Percentiles rank a stretch among this genome's conserved stretches.
These are phyloP conservation scores for Archilochus colubris DNA, from an alignment of 2,113 vertebrate species.

Conservation along the genomic window DNA sequence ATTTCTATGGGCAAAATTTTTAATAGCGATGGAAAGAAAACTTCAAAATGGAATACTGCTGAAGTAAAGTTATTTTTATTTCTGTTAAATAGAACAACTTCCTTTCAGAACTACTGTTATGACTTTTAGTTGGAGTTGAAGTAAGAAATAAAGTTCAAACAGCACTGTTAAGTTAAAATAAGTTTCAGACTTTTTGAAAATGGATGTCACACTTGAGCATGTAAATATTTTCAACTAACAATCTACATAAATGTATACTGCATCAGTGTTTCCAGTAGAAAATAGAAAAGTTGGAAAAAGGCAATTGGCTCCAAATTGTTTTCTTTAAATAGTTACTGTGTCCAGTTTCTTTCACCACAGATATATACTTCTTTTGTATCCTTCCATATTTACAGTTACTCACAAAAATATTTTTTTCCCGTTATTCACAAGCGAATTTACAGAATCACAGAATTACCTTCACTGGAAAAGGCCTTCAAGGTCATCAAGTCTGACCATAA, in stretches of 20 bases:
- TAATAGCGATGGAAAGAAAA: background rate
- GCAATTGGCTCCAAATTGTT: background rate
- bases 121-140: background rate
- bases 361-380: background rate
- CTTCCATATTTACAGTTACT: background rate
- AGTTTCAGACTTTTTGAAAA: background rate
- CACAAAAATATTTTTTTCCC: background rate
- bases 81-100: background rate
- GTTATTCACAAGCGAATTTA: background rate
- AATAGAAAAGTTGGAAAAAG: background rate
- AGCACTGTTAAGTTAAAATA: background rate
- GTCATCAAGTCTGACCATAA: too few species aligned
- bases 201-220: background rate
- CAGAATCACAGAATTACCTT: too few species aligned
- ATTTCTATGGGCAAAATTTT: background rate
- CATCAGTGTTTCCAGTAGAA: background rate
- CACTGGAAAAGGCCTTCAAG: too few species aligned
- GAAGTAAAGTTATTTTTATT: background rate
- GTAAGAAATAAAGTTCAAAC: background rate
- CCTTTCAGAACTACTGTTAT: background rate
- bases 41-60: background rate
- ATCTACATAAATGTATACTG: background rate
- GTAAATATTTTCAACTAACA: background rate
- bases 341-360: background rate
- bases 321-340: background rate